These are phyloP conservation scores for Saccostrea echinata DNA, from an alignment of 1,140 invertebrate species.

Conservation along the genomic window DNA sequence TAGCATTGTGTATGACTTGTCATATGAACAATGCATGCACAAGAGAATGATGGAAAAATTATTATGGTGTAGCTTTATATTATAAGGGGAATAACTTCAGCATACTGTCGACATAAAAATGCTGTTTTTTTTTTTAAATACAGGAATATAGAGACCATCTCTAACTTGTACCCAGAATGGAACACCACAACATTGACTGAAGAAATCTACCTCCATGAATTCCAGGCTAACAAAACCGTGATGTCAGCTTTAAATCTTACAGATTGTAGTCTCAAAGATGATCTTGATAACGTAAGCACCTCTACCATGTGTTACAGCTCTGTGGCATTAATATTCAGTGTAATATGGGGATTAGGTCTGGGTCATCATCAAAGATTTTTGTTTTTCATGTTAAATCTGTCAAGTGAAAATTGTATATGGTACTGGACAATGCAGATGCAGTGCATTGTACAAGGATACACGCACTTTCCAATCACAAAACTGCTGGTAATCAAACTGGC, in stretches of 20 bases:
- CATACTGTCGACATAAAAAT: background rate
- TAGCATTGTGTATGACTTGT: background rate
- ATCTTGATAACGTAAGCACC: constrained; percentile 67
- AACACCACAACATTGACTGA: constrained; percentile 57
- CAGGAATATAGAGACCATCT: constrained; percentile 53
- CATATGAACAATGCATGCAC: background rate
- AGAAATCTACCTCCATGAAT: constrained; percentile 57
- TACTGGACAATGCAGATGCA: too few species aligned
- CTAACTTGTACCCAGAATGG: constrained; percentile 58
- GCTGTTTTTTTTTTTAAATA: constrained; percentile 19
- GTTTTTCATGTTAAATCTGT: too few species aligned
- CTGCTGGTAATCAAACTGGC: too few species aligned
- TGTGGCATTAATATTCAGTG: too few species aligned
- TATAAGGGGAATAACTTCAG: background rate
- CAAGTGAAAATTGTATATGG: too few species aligned
- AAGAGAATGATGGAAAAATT: background rate
- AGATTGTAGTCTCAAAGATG: constrained; percentile 67
- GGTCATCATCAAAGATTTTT: too few species aligned
- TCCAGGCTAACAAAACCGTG: constrained; percentile 56
- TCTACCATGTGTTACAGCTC: too few species aligned
- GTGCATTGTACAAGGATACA: too few species aligned
- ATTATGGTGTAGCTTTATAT: background rate
- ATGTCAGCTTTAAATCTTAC: constrained; percentile 50
- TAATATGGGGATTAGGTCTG: background rate
- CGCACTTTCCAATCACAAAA: too few species aligned